Conservation (phyloP, 2,888 invertebrate genomes). For the Drosophila diplacantha region DNA sequence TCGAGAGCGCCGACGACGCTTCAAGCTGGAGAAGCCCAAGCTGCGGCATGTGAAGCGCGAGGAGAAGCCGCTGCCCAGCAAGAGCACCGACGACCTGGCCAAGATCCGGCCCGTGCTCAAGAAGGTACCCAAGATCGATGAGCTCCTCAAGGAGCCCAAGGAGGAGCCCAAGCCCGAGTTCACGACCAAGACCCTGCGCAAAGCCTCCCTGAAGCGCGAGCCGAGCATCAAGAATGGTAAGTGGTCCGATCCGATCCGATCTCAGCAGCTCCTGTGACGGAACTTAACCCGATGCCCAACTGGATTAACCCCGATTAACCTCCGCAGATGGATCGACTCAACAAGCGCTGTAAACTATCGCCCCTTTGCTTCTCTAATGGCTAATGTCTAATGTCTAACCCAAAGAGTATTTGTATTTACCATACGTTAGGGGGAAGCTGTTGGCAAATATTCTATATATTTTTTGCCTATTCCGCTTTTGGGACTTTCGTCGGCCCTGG, state of each 20-base stretch:
- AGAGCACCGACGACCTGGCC: conserved; percentile 74
- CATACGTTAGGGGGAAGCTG: conserved; percentile 3
- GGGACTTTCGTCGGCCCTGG: conserved; percentile 26
- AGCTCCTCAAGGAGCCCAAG: conserved; percentile 73
- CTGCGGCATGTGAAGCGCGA: conserved; percentile 76
- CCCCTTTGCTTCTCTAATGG: conserved; percentile 50
- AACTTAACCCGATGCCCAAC: conserved; percentile 39
- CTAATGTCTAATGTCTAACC: conserved; percentile 42
- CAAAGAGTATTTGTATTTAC: conserved; percentile 15
- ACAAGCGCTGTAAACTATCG: conserved; percentile 59
- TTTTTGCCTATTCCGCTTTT: conserved; percentile 9
- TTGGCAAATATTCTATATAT: conserved; percentile 12
- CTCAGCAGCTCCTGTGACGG: conserved; percentile 17
- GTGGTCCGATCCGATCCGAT: conserved; percentile 44
- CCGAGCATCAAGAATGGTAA: conserved; percentile 75
- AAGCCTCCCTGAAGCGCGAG: conserved; percentile 75
- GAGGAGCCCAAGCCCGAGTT: conserved; percentile 76
- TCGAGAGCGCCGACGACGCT: conserved; percentile 73
- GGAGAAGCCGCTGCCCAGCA: conserved; percentile 75
- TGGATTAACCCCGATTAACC: conserved; percentile 63
- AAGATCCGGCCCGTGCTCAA: conserved; percentile 76
- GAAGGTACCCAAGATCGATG: conserved; percentile 77
- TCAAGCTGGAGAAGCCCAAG: conserved; percentile 76
- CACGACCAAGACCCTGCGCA: conserved; percentile 76
- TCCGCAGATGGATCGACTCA: conserved; percentile 56